phyloP scores from a whole-genome alignment of 2,797 vertebrate genomes.

The Gadopsis marmoratus region DNA sequence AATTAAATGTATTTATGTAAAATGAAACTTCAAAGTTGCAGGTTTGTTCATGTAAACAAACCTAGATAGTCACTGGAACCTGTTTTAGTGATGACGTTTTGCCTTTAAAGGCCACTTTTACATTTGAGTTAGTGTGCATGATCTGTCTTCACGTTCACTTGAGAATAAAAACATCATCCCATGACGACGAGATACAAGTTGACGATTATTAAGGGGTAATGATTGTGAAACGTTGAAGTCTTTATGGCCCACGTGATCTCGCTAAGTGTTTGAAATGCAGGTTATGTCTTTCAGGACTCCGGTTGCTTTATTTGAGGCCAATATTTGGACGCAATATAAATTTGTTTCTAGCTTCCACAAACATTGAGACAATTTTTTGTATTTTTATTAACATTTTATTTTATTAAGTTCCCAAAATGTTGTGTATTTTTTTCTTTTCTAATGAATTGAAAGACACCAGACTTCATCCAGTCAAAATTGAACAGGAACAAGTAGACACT shows the following conservation, averaged over 20 bases:
- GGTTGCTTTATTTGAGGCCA: too few species aligned
- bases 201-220: too few species aligned
- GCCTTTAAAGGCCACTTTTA: conserved; percentile 7
- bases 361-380: too few species aligned
- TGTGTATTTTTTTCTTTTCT: neutral
- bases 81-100: conserved; percentile 5
- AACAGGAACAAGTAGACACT: neutral
- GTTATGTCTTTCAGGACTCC: too few species aligned
- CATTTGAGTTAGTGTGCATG: conserved; percentile 35
- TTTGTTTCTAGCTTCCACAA: too few species aligned
- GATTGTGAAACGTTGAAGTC: too few species aligned
- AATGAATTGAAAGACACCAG: neutral
- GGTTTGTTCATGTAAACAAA: conserved; percentile 10
- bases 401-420: neutral
- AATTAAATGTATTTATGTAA: conserved; percentile 42
- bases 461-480: neutral
- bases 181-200: neutral
- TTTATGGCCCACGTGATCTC: too few species aligned
- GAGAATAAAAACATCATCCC: neutral
- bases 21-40: conserved; percentile 23
- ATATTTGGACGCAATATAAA: too few species aligned
- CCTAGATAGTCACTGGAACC: conserved; percentile 5
- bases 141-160: neutral
- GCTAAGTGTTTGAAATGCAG: too few species aligned
- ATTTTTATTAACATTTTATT: neutral